These are phyloP conservation scores for Phyllostomus hastatus DNA, from an alignment of 2,113 vertebrate species.

Conservation along the genomic window DNA sequence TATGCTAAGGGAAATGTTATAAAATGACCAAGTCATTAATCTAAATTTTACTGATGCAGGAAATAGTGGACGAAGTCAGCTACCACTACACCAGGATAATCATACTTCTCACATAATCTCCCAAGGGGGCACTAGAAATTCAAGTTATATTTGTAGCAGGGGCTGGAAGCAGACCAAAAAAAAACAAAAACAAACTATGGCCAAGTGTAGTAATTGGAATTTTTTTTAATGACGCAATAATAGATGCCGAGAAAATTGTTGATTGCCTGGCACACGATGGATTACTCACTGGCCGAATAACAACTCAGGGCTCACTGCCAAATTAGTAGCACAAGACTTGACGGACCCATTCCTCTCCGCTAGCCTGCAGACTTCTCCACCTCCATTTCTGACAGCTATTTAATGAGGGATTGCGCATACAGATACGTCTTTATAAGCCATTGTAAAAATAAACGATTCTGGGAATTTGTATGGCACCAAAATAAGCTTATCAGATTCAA, in stretches of 20 bases:
- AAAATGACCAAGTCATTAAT: conserved; percentile 7
- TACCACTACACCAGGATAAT: background rate
- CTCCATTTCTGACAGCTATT: background rate
- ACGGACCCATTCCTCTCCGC: background rate
- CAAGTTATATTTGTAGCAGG: background rate
- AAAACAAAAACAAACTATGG: background rate
- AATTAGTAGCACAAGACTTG: background rate
- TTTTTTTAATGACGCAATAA: conserved; percentile 58
- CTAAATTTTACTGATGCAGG: background rate
- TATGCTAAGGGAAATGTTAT: background rate
- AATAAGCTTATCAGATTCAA: background rate
- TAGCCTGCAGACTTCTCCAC: background rate
- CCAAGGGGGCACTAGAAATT: background rate
- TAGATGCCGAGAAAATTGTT: conserved; percentile 45
- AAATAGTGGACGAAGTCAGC: background rate
- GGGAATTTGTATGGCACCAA: background rate
- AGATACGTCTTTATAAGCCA: conserved; percentile 17
- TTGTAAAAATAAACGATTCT: background rate
- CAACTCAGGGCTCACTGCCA: conserved; percentile 25
- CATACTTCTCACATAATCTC: background rate
- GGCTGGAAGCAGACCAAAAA: conserved; percentile 31
- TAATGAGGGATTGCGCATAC: background rate
- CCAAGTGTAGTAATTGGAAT: conserved; percentile 54
- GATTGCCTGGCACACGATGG: conserved; percentile 10
- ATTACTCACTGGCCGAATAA: background rate